A percentile compares a stretch with the other conserved stretches of the same genome.
phyloP scores from a whole-genome alignment of 2,888 invertebrate genomes.

The Mayetiola destructor region DNA sequence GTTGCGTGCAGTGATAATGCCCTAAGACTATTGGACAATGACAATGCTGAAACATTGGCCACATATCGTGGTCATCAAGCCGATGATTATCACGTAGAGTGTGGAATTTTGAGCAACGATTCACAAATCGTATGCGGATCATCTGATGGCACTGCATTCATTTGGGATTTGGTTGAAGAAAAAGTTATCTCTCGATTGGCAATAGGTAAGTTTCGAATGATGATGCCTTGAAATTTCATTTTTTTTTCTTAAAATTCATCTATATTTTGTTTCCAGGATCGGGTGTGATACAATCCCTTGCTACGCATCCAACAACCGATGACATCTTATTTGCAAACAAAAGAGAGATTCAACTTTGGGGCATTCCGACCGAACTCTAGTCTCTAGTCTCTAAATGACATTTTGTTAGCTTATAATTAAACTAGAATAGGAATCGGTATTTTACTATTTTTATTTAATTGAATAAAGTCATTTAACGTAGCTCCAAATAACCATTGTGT shows the following conservation, averaged over 20 bases:
- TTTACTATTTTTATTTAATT: background rate
- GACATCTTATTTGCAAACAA: conserved; percentile 30
- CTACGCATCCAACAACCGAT: conserved; percentile 54
- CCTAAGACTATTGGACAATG: conserved; percentile 78
- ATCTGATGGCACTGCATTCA: conserved; percentile 48
- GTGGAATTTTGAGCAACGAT: conserved; percentile 70
- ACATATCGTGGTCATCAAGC: conserved; percentile 74
- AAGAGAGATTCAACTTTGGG: conserved; percentile 29
- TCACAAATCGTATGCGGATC: conserved; percentile 81
- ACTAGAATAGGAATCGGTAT: background rate
- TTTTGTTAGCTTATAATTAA: background rate
- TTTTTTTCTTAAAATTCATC: background rate
- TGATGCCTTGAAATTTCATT: background rate
- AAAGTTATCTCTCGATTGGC: conserved; percentile 37
- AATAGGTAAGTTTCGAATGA: conserved; percentile 23
- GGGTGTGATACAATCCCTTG: conserved; percentile 61
- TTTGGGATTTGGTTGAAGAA: conserved; percentile 77
- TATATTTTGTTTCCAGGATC: conserved; percentile 28
- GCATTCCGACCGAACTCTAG: background rate
- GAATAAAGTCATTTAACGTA: too few species aligned
- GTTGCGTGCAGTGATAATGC: conserved; percentile 70
- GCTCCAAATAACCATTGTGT: too few species aligned
- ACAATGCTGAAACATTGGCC: conserved; percentile 57
- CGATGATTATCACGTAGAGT: conserved; percentile 74
- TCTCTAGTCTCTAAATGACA: background rate